These are phyloP conservation scores for Chaetorhynchus papuensis DNA, from an alignment of 2,113 vertebrate genomes.

Conservation along the genomic window DNA sequence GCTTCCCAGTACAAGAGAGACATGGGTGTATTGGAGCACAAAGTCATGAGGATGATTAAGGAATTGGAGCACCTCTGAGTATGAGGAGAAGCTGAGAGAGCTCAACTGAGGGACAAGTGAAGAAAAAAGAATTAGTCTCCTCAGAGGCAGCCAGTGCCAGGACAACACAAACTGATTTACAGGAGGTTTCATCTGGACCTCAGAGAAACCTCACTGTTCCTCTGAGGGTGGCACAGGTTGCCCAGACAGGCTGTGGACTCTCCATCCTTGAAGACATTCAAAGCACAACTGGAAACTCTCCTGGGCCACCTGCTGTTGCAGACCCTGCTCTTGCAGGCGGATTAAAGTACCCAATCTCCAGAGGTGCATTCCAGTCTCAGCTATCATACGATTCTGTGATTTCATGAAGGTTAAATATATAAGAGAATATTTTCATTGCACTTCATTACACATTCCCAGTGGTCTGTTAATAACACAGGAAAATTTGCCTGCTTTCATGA, in stretches of 20 bases:
- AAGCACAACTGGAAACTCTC: accelerated
- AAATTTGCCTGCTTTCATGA: not conserved
- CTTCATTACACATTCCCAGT: not conserved
- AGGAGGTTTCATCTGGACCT: not conserved
- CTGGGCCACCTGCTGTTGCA: not conserved
- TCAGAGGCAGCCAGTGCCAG: not conserved
- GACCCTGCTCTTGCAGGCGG: not conserved
- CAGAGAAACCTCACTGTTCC: accelerated
- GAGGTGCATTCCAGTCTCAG: not conserved
- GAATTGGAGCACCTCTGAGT: not conserved
- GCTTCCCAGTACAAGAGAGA: not conserved
- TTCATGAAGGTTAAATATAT: not conserved
- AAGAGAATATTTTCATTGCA: not conserved
- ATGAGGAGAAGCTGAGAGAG: not conserved
- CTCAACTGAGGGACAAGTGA: not conserved
- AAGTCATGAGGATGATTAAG: not conserved
- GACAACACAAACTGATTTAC: not conserved
- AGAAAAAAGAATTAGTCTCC: not conserved
- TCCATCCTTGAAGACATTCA: not conserved
- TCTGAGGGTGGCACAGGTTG: not conserved
- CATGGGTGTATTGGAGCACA: not conserved
- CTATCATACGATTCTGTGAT: not conserved
- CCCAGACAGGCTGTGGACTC: not conserved
- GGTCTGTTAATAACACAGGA: not conserved
- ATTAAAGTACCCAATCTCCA: not conserved